Percentiles rank a stretch among this genome's conserved stretches.
Conservation (phyloP, 1,140 invertebrate species). For the Hydropsyche tenuis region DNA sequence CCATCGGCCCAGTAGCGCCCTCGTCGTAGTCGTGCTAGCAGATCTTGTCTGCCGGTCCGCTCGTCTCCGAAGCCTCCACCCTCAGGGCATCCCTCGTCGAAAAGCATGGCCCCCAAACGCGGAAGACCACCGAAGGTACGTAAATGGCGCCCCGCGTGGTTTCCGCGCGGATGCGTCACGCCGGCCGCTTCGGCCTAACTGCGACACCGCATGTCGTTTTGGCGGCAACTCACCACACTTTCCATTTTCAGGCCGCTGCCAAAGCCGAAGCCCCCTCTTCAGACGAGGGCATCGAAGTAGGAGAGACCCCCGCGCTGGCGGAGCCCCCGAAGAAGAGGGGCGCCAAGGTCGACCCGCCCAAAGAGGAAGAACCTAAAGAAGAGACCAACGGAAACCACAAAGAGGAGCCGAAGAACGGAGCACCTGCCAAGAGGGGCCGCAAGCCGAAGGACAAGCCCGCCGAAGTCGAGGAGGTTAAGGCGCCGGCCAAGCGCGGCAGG, state of each 20-base stretch:
- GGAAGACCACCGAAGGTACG: conserved; percentile 15
- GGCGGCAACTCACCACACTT: background rate
- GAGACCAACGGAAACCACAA: conserved; percentile 12
- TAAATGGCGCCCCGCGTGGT: background rate
- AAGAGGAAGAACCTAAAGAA: conserved; percentile 13
- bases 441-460: conserved; percentile 25
- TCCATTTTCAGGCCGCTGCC: conserved; percentile 14
- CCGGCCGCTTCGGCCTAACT: background rate
- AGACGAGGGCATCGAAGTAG: conserved; percentile 19
- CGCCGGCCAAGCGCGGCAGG: background rate
- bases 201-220: conserved; percentile 1
- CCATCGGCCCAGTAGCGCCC: background rate
- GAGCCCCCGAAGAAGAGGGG: conserved; percentile 24
- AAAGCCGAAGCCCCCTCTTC: background rate
- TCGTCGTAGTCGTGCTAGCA: background rate
- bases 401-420: conserved; percentile 33
- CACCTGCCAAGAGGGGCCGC: conserved; percentile 35
- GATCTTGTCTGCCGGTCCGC: background rate
- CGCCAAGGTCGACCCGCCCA: background rate
- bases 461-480: background rate
- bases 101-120: conserved; percentile 24
- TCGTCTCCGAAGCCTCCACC: background rate
- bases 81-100: background rate
- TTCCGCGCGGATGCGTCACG: background rate
- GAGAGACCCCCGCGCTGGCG: background rate